phyloP scores from a whole-genome alignment of 2,888 invertebrate genomes.

The Athalia cordata region DNA sequence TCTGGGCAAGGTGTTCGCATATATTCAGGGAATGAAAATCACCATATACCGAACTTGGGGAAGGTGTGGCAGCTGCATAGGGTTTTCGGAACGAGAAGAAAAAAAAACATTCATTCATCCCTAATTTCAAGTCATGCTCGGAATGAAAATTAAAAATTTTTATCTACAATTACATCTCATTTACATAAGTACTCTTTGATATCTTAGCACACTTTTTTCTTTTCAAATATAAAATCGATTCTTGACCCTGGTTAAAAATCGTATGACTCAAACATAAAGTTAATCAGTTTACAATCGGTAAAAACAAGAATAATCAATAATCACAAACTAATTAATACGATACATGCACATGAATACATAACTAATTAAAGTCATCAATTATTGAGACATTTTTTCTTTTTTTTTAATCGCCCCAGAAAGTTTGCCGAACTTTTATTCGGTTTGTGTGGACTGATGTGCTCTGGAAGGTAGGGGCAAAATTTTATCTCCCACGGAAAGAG shows the following conservation, averaged over 20 bases:
- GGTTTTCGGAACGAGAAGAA: background rate
- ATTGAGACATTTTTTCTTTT: too few species aligned
- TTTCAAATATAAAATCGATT: background rate
- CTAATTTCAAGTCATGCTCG: background rate
- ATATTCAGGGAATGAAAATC: too few species aligned
- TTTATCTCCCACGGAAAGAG: slow-evolving; percentile 63
- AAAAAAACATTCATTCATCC: background rate
- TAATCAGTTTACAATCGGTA: background rate
- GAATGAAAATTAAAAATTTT: background rate
- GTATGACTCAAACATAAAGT: background rate
- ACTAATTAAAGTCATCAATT: background rate
- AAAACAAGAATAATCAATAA: slow-evolving; percentile 13
- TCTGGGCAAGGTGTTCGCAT: slow-evolving; percentile 2
- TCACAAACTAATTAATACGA: slow-evolving; percentile 6
- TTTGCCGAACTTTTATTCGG: slow-evolving; percentile 53
- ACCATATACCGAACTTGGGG: slow-evolving; percentile 5
- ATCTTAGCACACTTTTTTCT: too few species aligned
- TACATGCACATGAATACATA: background rate
- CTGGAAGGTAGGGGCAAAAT: slow-evolving; percentile 65
- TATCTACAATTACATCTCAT: too few species aligned
- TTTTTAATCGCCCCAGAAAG: too few species aligned
- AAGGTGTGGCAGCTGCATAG: slow-evolving; percentile 27
- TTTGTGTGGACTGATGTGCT: slow-evolving; percentile 65
- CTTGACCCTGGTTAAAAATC: slow-evolving; percentile 1
- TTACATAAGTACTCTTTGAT: too few species aligned